phyloP scores from a whole-genome alignment of 1,140 invertebrate genomes.

The Popillia japonica region DNA sequence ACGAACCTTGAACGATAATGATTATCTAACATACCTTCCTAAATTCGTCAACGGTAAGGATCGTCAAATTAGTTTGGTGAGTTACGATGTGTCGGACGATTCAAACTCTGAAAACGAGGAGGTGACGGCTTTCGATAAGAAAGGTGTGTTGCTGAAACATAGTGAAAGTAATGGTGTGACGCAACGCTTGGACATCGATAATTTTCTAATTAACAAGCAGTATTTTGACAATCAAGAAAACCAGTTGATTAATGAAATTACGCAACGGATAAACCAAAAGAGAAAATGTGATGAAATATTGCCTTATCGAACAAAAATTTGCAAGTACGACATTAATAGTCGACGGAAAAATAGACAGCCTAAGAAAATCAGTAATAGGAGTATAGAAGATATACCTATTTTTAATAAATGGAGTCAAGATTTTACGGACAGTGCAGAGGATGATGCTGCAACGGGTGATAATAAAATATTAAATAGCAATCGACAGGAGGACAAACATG shows the following conservation, averaged over 20 bases:
- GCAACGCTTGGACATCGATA: constrained; percentile 39
- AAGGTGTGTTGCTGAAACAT: background rate
- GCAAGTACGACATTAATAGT: constrained; percentile 48
- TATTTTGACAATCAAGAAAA: constrained; percentile 53
- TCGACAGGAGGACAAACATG: background rate
- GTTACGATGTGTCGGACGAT: constrained; percentile 17
- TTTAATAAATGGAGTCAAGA: background rate
- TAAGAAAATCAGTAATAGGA: constrained; percentile 46
- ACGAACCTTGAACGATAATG: constrained; percentile 2
- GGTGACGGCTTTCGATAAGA: background rate
- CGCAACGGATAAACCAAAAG: constrained; percentile 52
- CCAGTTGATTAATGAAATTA: constrained; percentile 53
- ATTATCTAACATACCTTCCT: background rate
- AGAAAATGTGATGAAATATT: constrained; percentile 50
- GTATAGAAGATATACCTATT: background rate
- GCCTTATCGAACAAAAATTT: constrained; percentile 48
- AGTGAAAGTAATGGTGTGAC: background rate
- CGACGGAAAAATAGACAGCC: constrained; percentile 54
- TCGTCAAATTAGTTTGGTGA: background rate
- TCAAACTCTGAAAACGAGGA: constrained; percentile 27
- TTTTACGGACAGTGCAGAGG: background rate
- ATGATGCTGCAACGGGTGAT: background rate
- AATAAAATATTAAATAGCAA: background rate
- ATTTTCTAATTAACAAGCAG: constrained; percentile 21
- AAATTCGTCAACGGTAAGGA: background rate